phyloP scores from a whole-genome alignment of 2,113 vertebrate species.

The Tachysurus vachellii region DNA sequence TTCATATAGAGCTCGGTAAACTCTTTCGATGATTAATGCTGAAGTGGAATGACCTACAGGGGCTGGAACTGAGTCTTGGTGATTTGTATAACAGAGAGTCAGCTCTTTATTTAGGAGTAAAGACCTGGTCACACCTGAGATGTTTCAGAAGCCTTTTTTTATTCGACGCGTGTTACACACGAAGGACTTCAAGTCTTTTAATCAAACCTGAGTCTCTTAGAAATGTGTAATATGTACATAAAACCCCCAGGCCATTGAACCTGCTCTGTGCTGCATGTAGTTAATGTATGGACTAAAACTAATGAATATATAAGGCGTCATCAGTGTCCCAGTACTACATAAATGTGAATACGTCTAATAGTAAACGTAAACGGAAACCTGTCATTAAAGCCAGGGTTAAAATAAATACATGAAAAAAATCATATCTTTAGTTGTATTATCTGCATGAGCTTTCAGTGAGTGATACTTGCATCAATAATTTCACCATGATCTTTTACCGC shows the following conservation, averaged over 20 bases:
- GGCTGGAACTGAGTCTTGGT: too few relatives aligned
- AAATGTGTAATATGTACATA: background rate
- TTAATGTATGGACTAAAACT: background rate
- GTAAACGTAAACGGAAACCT: background rate
- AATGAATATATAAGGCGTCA: background rate
- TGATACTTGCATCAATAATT: background rate
- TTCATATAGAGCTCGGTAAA: constrained; percentile 24
- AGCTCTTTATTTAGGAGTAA: constrained; percentile 23
- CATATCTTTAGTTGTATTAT: too few relatives aligned
- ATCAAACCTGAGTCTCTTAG: background rate
- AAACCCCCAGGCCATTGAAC: background rate
- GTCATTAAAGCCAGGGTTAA: background rate
- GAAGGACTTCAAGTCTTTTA: background rate
- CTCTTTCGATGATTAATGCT: constrained; percentile 1
- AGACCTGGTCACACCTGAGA: background rate
- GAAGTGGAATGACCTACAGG: background rate
- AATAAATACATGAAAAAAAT: background rate
- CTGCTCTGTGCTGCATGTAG: background rate
- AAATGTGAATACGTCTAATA: background rate
- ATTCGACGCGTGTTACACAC: background rate
- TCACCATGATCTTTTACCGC: background rate
- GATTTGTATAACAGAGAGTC: constrained; percentile 11
- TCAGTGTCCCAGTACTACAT: too few relatives aligned
- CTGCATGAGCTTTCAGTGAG: too few relatives aligned
- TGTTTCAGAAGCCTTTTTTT: background rate